phyloP scores from a whole-genome alignment of 2,888 invertebrate genomes.

The Acronicta aceris region DNA sequence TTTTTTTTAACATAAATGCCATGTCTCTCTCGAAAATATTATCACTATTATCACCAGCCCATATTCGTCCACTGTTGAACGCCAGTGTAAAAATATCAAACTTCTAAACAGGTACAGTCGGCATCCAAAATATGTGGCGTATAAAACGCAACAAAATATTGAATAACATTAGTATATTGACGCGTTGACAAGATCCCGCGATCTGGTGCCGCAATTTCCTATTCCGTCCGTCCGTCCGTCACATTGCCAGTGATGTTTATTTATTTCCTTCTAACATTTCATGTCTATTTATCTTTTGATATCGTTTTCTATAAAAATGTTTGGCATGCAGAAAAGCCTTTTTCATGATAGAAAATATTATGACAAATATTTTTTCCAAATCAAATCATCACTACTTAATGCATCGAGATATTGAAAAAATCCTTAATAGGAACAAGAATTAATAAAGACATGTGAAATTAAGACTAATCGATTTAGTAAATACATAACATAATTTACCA shows the following conservation, averaged over 20 bases:
- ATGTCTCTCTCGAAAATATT: no score
- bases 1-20: no score
- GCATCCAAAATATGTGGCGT: slow-evolving; percentile 11
- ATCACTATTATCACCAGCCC: no score
- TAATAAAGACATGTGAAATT: no score
- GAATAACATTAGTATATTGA: slow-evolving; percentile 58
- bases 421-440: no score
- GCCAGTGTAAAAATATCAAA: no score
- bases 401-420: no score
- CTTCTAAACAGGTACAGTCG: neutral
- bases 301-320: slow-evolving; percentile 44
- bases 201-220: slow-evolving; percentile 76
- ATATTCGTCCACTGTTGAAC: no score
- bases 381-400: no score
- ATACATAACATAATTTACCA: no score
- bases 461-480: no score
- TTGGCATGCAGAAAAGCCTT: slow-evolving; percentile 11
- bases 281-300: slow-evolving; percentile 52
- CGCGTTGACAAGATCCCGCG: slow-evolving; percentile 61
- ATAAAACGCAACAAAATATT: slow-evolving; percentile 50
- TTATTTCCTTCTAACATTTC: slow-evolving; percentile 67
- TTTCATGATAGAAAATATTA: neutral
- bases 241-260: slow-evolving; percentile 57
- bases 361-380: neutral
- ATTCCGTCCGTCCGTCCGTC: slow-evolving; percentile 72